These are phyloP conservation scores for Oedothorax gibbosus DNA, from an alignment of 1,140 invertebrate species.

Conservation along the genomic window DNA sequence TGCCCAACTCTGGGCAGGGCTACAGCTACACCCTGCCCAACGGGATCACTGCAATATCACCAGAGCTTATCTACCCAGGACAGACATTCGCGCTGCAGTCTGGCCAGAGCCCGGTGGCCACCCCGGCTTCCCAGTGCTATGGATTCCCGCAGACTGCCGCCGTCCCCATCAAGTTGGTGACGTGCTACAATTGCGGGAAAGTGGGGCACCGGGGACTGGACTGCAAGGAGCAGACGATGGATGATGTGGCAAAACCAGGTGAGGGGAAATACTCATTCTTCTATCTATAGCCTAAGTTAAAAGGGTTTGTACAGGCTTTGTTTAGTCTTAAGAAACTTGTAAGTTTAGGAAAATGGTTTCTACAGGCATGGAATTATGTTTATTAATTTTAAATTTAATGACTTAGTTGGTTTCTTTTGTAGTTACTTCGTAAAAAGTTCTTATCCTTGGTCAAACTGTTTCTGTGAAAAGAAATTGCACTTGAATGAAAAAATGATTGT, in stretches of 20 bases:
- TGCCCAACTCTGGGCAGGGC: constrained; percentile 43
- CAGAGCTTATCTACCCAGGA: constrained; percentile 60
- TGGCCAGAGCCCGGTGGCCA: constrained; percentile 52
- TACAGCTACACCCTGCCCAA: constrained; percentile 57
- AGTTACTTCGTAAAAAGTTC: no score
- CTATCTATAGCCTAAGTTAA: no score
- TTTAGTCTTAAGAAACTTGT: no score
- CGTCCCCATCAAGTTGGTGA: constrained; percentile 69
- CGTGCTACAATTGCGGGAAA: constrained; percentile 82
- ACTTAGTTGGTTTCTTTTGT: not conserved
- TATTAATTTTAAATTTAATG: not conserved
- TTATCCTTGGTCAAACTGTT: no score
- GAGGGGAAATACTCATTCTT: not conserved
- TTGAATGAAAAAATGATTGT: no score
- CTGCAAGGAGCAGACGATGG: constrained; percentile 87
- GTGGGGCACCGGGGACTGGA: constrained; percentile 82
- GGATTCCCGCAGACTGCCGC: constrained; percentile 72
- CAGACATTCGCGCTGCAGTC: constrained; percentile 48
- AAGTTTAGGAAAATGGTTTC: no score
- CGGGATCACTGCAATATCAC: constrained; percentile 58
- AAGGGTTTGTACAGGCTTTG: no score
- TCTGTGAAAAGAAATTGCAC: no score
- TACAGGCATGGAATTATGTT: not conserved
- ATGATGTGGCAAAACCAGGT: constrained; percentile 83
- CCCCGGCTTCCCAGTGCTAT: constrained; percentile 66